phyloP scores from a whole-genome alignment of 2,888 invertebrate genomes.

The Meliscaeva auricollis region DNA sequence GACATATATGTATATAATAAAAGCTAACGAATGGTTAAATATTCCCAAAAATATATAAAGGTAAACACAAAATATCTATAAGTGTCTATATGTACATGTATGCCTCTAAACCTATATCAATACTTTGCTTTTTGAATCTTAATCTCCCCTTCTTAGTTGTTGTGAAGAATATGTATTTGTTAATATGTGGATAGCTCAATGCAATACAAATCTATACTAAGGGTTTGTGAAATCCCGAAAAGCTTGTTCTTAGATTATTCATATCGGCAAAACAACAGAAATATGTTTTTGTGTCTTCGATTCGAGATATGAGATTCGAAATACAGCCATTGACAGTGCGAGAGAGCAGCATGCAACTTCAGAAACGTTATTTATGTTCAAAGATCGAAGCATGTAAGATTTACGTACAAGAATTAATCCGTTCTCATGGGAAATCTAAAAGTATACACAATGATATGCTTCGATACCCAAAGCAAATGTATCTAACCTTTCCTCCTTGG shows the following conservation, averaged over 20 bases:
- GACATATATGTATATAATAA: too few species aligned
- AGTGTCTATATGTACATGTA: too few species aligned
- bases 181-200: slow-evolving; percentile 16
- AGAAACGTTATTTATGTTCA: slow-evolving; percentile 68
- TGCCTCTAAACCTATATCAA: slow-evolving; percentile 44
- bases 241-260: slow-evolving; percentile 70
- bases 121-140: slow-evolving; percentile 70
- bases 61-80: slow-evolving; percentile 12
- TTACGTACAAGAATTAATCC: slow-evolving; percentile 74
- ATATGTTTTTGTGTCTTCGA: slow-evolving; percentile 53
- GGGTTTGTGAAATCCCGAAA: slow-evolving; percentile 70
- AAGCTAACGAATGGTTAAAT: slow-evolving; percentile 56
- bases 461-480: slow-evolving; percentile 74
- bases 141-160: slow-evolving; percentile 51
- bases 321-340: background rate
- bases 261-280: slow-evolving; percentile 66
- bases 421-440: slow-evolving; percentile 76
- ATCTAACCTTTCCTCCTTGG: slow-evolving; percentile 55
- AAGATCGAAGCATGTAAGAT: slow-evolving; percentile 70
- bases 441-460: slow-evolving; percentile 74
- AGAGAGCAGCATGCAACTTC: slow-evolving; percentile 31
- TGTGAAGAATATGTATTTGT: slow-evolving; percentile 38
- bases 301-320: slow-evolving; percentile 31
- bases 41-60: slow-evolving; percentile 60
- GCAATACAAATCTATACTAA: slow-evolving; percentile 39